Conservation (phyloP, 2,113 vertebrate genomes). For the Ptilonorhynchus violaceus region DNA sequence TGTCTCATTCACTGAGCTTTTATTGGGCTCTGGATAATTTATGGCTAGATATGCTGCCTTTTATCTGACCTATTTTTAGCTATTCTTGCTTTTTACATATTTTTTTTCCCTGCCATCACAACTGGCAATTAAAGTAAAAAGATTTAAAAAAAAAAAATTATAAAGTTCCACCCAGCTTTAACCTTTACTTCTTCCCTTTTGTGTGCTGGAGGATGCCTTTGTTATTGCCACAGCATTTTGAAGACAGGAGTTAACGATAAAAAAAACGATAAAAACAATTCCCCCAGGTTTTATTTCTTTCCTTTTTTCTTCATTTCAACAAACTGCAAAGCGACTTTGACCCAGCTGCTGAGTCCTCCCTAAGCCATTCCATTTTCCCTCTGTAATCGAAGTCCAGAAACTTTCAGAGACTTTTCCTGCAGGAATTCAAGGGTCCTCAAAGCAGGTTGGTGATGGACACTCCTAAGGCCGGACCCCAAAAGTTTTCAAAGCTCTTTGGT, state of each 20-base stretch:
- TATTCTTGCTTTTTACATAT: conserved; percentile 38
- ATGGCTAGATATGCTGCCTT: conserved; percentile 61
- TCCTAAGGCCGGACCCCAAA: neutral
- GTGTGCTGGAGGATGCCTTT: neutral
- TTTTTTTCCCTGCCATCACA: conserved; percentile 10
- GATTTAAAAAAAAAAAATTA: neutral
- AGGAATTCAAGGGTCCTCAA: neutral
- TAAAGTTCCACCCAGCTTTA: neutral
- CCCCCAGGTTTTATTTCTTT: neutral
- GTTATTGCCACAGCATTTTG: neutral
- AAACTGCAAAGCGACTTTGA: neutral
- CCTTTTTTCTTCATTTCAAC: neutral
- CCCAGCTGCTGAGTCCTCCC: neutral
- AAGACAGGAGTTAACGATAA: neutral
- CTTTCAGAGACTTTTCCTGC: neutral
- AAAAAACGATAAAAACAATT: neutral
- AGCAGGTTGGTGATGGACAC: neutral
- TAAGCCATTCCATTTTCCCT: neutral
- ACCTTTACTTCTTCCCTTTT: conserved; percentile 39
- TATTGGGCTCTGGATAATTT: conserved; percentile 64
- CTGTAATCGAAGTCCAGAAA: neutral
- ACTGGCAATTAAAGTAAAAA: conserved; percentile 61
- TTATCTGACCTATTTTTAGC: conserved; percentile 68
- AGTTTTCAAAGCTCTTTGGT: neutral
- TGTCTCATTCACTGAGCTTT: conserved; percentile 69